phyloP scores from a whole-genome alignment of 2,888 invertebrate species.

The Prenolepis imparis region DNA sequence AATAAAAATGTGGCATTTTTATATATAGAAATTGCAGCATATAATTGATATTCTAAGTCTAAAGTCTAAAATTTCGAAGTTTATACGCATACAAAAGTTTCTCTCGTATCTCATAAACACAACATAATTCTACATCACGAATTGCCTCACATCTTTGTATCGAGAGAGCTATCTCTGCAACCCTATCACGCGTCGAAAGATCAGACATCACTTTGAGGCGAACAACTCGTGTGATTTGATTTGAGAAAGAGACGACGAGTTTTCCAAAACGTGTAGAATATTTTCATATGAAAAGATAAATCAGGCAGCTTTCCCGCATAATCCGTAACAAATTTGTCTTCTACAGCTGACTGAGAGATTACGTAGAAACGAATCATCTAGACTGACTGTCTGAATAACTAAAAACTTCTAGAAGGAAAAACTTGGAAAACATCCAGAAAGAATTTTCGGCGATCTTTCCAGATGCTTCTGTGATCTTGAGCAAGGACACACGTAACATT shows the following conservation, averaged over 20 bases:
- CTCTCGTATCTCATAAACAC: too few relatives aligned
- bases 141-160: background rate
- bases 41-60: background rate
- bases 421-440: background rate
- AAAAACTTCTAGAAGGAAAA: background rate
- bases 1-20: background rate
- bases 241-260: background rate
- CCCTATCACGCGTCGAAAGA: background rate
- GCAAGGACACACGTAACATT: conserved; percentile 12
- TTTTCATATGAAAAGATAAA: background rate
- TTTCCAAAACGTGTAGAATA: background rate
- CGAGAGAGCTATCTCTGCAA: background rate
- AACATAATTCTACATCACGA: background rate
- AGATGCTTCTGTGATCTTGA: background rate
- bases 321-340: background rate
- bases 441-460: background rate
- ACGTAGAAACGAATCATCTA: background rate
- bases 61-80: background rate
- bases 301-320: background rate
- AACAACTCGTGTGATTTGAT: background rate
- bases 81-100: background rate
- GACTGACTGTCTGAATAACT: background rate
- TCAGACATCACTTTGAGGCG: too few relatives aligned
- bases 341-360: background rate
- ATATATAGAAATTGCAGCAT: background rate